Conservation (phyloP, 2,797 vertebrate species). For the Picus viridis region DNA sequence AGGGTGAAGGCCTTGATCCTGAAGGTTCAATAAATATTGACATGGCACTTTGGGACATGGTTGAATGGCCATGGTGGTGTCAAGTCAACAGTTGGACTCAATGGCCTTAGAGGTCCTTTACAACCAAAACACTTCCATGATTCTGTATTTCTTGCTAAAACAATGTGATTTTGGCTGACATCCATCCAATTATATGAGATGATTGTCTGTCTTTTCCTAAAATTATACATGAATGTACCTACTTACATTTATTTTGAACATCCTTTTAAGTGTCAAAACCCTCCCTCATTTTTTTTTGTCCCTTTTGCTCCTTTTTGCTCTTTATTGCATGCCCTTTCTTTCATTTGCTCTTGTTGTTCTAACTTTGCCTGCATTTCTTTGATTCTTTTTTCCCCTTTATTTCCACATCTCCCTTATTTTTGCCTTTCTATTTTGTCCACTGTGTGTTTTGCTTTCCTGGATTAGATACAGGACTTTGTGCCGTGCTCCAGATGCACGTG, state of each 20-base stretch:
- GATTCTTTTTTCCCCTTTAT: not conserved
- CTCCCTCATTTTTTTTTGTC: not conserved
- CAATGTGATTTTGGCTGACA: not conserved
- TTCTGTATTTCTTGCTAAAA: not conserved
- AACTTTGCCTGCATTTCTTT: not conserved
- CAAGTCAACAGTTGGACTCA: no score
- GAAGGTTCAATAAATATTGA: no score
- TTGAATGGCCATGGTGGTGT: no score
- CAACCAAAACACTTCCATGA: no score
- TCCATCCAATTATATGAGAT: not conserved
- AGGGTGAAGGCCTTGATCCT: no score
- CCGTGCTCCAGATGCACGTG: fast-evolving
- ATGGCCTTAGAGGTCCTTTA: no score
- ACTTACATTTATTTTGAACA: not conserved
- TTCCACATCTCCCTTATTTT: not conserved
- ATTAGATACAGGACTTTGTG: not conserved
- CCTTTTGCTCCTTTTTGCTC: not conserved
- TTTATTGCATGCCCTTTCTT: not conserved
- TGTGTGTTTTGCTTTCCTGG: not conserved
- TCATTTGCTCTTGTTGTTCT: not conserved
- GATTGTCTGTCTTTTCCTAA: not conserved
- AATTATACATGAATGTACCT: not conserved
- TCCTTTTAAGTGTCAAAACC: not conserved
- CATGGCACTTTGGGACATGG: no score
- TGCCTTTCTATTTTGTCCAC: not conserved